Percentiles rank a stretch among this genome's conserved stretches.
These are phyloP conservation scores for Sinodicranocentrus sp. DNA, from an alignment of 2,888 invertebrate genomes.

Conservation along the genomic window DNA sequence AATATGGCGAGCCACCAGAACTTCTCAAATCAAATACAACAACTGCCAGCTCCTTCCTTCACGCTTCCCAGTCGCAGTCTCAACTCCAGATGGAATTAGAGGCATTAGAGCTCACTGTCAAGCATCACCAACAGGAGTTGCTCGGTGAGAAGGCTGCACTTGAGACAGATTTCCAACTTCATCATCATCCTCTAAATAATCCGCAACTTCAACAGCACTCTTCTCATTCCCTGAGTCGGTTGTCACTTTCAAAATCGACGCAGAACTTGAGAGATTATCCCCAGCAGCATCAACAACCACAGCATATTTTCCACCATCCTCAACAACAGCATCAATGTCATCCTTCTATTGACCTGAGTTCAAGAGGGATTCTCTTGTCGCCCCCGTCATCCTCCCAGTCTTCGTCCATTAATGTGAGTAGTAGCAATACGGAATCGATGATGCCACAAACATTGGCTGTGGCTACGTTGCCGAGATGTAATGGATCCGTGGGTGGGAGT, in stretches of 20 bases:
- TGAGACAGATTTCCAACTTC: slow-evolving; percentile 63
- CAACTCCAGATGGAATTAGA: slow-evolving; percentile 67
- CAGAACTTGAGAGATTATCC: slow-evolving; percentile 63
- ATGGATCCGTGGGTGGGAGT: slow-evolving; percentile 68
- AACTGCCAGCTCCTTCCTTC: slow-evolving; percentile 73
- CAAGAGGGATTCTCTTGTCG: slow-evolving; percentile 72
- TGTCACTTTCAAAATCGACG: slow-evolving; percentile 64
- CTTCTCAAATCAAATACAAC: slow-evolving; percentile 76
- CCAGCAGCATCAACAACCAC: slow-evolving; percentile 30
- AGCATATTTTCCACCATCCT: no score
- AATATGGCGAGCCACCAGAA: slow-evolving; percentile 75
- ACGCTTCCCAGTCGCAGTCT: slow-evolving; percentile 63
- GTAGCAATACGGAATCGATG: slow-evolving; percentile 55
- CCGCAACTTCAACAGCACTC: slow-evolving; percentile 53
- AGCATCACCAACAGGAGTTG: slow-evolving; percentile 66
- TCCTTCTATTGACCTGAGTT: slow-evolving; percentile 52
- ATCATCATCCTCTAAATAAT: slow-evolving; percentile 59
- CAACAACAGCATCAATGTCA: slow-evolving; percentile 64
- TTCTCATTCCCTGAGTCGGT: slow-evolving; percentile 49
- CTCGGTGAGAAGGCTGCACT: slow-evolving; percentile 61
- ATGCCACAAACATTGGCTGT: slow-evolving; percentile 70
- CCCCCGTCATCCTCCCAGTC: slow-evolving; percentile 70
- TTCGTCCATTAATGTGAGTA: slow-evolving; percentile 60
- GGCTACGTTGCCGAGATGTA: slow-evolving; percentile 74
- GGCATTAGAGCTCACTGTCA: slow-evolving; percentile 69